These are phyloP conservation scores for Brachyrhaphis roseni DNA, from an alignment of 2,797 vertebrate genomes.

Conservation along the genomic window DNA sequence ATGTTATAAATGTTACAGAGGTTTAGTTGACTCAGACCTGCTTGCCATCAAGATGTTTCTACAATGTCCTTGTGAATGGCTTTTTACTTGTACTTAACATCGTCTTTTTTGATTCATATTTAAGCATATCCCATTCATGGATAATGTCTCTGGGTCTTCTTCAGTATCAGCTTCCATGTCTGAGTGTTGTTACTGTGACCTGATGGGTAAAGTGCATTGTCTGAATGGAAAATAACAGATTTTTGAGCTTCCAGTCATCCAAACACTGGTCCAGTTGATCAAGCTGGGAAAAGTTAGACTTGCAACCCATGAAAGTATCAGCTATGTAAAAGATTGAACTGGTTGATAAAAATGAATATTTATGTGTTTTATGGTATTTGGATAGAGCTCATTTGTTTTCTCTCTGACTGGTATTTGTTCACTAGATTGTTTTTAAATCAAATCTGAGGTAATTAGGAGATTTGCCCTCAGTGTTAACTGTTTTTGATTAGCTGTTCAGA, in stretches of 20 bases:
- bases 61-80: not conserved
- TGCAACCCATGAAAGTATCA: not conserved
- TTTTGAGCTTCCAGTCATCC: not conserved
- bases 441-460: not conserved
- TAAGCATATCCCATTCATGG: not conserved
- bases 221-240: not conserved
- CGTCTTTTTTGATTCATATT: not conserved
- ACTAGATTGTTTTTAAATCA: not conserved
- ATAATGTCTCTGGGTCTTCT: not conserved
- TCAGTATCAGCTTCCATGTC: not conserved
- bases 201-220: not conserved
- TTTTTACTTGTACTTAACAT: not conserved
- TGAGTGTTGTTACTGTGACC: not conserved
- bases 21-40: not conserved
- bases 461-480: slow-evolving; percentile 4
- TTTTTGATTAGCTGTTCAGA: not conserved
- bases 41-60: not conserved
- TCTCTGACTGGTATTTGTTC: not conserved
- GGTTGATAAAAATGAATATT: not conserved
- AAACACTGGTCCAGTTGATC: not conserved
- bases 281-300: not conserved
- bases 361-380: not conserved
- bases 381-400: not conserved
- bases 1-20: not conserved
- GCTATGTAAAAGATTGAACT: not conserved